Base-by-base conservation (phyloP, 2,888 invertebrate genomes). In the Orchesellides sinensis region DNA sequence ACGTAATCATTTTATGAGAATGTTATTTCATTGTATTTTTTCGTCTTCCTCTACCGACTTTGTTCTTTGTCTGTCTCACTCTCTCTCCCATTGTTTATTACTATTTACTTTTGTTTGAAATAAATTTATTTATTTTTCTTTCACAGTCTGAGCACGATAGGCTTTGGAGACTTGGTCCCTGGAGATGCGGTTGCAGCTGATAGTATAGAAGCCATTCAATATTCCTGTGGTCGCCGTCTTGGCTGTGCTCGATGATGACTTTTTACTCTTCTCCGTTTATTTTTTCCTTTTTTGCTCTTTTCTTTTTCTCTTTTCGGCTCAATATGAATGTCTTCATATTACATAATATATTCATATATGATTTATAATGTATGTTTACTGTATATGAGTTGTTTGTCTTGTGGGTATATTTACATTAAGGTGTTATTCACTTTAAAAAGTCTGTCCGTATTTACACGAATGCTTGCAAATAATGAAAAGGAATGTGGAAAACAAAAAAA, bases 61-160 rank as follows among this genome's bases (percentile, higher is more conserved):
- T 12, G 5, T 12, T 12, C 12, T 12, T 8, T 35, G 6, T 12
- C 12, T 12, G 35, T 8, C 35, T 35, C 35, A 35, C 35, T 47
- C 47, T 47, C 17, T 14, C n/a, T 14, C 47, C 47, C n/a, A n/a
- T n/a, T n/a, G n/a, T n/a, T n/a, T n/a, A n/a, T n/a, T n/a, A n/a
- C n/a, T n/a, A n/a, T n/a, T n/a, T n/a, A n/a, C n/a, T n/a, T n/a
- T 47, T 12, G 35, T 35, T 35, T 35, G 8, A 35, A 35, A 35
- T 35, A 17, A 54, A 54, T 2, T n/a, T n/a, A n/a, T n/a, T n/a
- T n/a, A n/a, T n/a, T n/a, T n/a, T n/a, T n/a, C n/a, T 54, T 56
- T 74, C 75, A 32, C 79, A 88, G 91, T 49, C 89, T 91, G 88
- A 90, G 89, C 83, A 90, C 90, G 61, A 90, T 90, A 88, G 91